Base-by-base conservation (phyloP, 2,113 vertebrate species). In the Odocoileus hemionus region DNA sequence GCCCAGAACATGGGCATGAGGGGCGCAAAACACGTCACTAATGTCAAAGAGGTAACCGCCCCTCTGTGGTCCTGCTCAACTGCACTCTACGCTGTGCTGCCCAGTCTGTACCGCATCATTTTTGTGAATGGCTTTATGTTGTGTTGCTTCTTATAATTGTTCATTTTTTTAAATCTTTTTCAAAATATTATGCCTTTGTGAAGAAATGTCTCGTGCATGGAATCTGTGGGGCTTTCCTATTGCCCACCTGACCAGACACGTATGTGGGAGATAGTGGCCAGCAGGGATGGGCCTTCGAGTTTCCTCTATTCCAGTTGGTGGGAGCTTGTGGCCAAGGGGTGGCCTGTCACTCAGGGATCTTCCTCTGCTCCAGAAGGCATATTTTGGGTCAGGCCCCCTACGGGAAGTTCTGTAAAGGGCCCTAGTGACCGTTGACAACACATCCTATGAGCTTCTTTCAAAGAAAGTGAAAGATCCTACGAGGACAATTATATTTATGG, bases 151-250 rank as follows among this genome's bases (percentile, higher is more conserved):
- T 47, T 80, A 55, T 60, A 79, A 57, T 52, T 3, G 14, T 55
- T 95, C 86, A 33, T 82, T 95, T 83, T 45, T 36, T 13, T n/a
- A 70, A 21, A 30, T 55, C 25, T 82, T 91, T 83, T 92, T 93
- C 17, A 36, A 80, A 90, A 70, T 55, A 58, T n/a, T 10, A 36
- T 55, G 36, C 39, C 55, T 82, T 58, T 93, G 67, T 57, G 70
- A 90, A 83, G 33, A 55, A 54, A 82, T 30, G 45, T 45, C 28
- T 50, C 36, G 1, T 47, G 21, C 67, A 57, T 74, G 76, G 89
- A 70, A 14, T 25, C 95, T 47, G 58, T 55, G 19, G 57, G 43
- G 30, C 21, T 93, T 74, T 86, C 33, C 88, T 64, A 10, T 10
- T 12, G 21, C 60, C 79, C 21, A 19, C 60, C 33, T 79, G 57